Evolutionary conservation across 2,797 vertebrate genomes (phyloP).

Genomic region (Silurus lanzhouensis): DNA sequence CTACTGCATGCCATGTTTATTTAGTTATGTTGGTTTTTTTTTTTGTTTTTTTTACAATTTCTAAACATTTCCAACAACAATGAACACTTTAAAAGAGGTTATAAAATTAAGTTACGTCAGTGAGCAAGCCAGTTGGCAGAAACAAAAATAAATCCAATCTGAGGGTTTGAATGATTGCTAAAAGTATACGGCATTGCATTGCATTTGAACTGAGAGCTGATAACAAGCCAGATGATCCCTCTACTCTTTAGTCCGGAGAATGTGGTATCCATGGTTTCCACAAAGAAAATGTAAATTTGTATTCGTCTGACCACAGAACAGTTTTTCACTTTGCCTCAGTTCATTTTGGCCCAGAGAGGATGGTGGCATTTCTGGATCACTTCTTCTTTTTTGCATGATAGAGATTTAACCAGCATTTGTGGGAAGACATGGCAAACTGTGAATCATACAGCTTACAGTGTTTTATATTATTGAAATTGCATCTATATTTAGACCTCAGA

Average conservation of each 20-base stretch:
- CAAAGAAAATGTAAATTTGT: too few relatives aligned
- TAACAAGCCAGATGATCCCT: too few relatives aligned
- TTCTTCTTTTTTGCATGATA: too few relatives aligned
- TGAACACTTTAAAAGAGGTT: not conserved
- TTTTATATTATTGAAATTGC: not conserved
- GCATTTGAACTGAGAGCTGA: not conserved
- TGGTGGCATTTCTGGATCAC: too few relatives aligned
- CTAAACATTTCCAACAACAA: not conserved
- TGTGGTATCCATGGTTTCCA: too few relatives aligned
- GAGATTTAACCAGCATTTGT: too few relatives aligned
- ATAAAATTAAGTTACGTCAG: not conserved
- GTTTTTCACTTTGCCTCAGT: too few relatives aligned
- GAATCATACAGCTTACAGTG: not conserved
- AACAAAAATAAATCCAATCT: not conserved
- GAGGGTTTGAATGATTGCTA: not conserved
- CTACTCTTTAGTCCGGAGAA: too few relatives aligned
- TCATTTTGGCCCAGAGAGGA: too few relatives aligned
- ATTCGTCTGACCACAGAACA: too few relatives aligned
- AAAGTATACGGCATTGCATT: not conserved
- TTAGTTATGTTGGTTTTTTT: not conserved
- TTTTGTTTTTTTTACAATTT: not conserved
- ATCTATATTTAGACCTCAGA: not conserved
- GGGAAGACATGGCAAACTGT: too few relatives aligned
- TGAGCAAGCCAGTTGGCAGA: not conserved
- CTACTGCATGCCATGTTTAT: conserved; percentile 1